Base-by-base conservation (phyloP, 1,140 invertebrate species). In the Littorina saxatilis region DNA sequence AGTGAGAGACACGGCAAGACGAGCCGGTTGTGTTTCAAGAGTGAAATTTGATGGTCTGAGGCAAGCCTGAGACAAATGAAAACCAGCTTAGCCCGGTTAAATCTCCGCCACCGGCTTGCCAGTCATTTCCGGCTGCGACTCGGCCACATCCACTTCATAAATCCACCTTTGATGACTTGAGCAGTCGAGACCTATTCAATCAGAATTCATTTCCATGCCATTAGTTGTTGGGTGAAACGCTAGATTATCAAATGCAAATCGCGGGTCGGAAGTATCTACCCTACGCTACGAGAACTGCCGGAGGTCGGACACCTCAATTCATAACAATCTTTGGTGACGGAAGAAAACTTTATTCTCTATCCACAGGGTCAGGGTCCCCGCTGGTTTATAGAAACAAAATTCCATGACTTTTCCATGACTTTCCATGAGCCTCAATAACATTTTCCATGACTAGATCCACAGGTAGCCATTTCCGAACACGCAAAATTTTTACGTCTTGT, bases 111-210 rank as follows among this genome's bases (percentile, higher is more conserved):
- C 27, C 17, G 40, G 15, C 61, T 68, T 39, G 66, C 32, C 20
- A 20, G 43, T 17, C 7, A 47, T 47, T 47, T 17, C 7, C 43
- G 58, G 58, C 27, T 23, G 27, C 70, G 37, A 37, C 32, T 68
- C 2, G 32, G 66, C 66, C 70, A 73, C 39, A 11, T 73, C 17
- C 29, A 43, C 23, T 73, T 73, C 70, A 73, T 73, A 73, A 73
- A 73, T 47, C 70, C 70, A 43, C 35, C n/a, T 73, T 73, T 73
- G 70, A 73, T 50, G 70, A 52, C 23, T 73, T 4, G 39, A 29
- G 43, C n/a, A 43, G 68, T 50, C 70, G 17, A 39, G 70, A 50
- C n/a, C 39, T 50, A 11, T 73, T 72, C 37, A 13, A 47, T 47
- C 40, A 17, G 70, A 73, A 50, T n/a, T 50, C 68, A 61, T 61